These are phyloP conservation scores for Gastrophysa polygoni DNA, from an alignment of 2,888 invertebrate genomes.

Conservation along the genomic window DNA sequence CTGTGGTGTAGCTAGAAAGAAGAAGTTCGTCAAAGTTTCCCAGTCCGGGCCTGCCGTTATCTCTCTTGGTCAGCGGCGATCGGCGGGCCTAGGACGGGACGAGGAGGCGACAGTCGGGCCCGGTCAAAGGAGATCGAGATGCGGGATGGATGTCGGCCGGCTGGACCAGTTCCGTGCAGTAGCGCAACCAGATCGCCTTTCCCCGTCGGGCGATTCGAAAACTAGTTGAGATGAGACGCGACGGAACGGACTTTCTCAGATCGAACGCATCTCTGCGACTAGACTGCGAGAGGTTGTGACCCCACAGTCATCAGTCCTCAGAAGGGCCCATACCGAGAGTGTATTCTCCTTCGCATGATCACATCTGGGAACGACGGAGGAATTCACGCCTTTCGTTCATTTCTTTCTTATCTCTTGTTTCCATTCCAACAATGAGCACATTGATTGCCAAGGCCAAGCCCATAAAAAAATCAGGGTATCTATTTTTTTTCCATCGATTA, in stretches of 20 bases:
- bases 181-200: background rate
- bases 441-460: too few species aligned
- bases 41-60: background rate
- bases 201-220: background rate
- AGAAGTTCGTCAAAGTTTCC: background rate
- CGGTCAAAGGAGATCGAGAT: background rate
- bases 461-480: too few species aligned
- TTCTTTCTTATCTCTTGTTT: too few species aligned
- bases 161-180: conserved; percentile 12
- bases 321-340: too few species aligned
- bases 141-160: conserved; percentile 2
- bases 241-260: background rate
- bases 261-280: background rate
- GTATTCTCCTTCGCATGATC: too few species aligned
- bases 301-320: too few species aligned
- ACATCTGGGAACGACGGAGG: too few species aligned
- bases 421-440: too few species aligned
- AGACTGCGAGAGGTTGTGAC: too few species aligned
- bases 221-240: background rate
- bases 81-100: background rate
- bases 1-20: too few species aligned
- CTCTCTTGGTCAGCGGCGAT: background rate
- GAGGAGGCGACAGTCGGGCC: background rate
- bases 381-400: too few species aligned
- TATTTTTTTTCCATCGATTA: too few species aligned